A percentile compares a stretch with the other conserved stretches of the same genome.
Evolutionary conservation across 2,797 vertebrate genomes (phyloP).

Genomic region (Girardinus metallicus): DNA sequence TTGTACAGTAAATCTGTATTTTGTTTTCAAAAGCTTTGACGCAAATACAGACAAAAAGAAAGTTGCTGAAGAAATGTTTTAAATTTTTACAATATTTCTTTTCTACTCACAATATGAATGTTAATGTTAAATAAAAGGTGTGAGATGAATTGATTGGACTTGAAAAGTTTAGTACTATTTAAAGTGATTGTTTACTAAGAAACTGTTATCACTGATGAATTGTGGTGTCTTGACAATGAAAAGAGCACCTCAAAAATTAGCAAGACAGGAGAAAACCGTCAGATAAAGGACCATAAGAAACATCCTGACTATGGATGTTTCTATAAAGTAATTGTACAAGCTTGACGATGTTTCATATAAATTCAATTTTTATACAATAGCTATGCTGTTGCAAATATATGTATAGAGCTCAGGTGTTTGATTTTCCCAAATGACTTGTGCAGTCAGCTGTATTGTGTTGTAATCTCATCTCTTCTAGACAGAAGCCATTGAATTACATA

Average conservation of each 20-base stretch:
- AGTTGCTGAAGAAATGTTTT: no score
- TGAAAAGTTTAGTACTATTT: background rate
- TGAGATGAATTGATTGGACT: background rate
- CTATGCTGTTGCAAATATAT: conserved; percentile 1
- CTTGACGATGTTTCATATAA: background rate
- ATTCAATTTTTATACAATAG: background rate
- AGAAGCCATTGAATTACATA: background rate
- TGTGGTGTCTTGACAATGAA: background rate
- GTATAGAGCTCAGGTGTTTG: background rate
- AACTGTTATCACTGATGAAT: background rate
- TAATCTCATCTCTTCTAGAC: background rate
- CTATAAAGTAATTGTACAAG: background rate
- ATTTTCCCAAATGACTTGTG: background rate
- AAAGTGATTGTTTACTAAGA: background rate
- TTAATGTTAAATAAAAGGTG: background rate
- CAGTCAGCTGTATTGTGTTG: background rate
- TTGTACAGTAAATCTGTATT: background rate
- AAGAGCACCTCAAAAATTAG: background rate
- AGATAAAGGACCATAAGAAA: background rate
- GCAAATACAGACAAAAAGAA: background rate
- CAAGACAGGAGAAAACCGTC: background rate
- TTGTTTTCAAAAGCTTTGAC: background rate
- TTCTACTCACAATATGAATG: background rate
- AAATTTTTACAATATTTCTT: background rate
- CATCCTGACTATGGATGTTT: background rate